Evolutionary conservation across 2,113 vertebrate genomes (phyloP).

Genomic region (Delphinapterus leucas): DNA sequence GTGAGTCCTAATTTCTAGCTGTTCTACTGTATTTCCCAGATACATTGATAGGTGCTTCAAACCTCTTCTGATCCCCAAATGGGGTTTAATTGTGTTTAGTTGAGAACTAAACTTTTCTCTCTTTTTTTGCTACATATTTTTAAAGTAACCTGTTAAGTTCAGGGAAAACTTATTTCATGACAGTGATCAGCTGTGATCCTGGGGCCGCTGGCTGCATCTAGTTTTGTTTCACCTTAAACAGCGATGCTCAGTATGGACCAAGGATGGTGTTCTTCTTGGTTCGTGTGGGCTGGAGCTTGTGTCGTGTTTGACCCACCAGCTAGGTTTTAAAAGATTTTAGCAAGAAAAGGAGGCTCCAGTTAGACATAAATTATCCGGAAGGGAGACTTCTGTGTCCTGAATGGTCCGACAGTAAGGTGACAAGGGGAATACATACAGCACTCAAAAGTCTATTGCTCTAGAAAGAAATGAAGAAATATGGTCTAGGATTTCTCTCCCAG

Average conservation of each 20-base stretch:
- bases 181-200: background rate
- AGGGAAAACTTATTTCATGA: background rate
- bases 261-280: background rate
- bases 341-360: background rate
- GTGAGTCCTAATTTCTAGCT: background rate
- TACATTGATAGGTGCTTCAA: background rate
- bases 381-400: background rate
- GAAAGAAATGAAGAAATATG: background rate
- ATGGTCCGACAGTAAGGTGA: fast-evolving
- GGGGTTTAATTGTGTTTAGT: too few species aligned
- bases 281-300: too few species aligned
- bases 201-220: background rate
- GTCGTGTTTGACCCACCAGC: background rate
- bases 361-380: background rate
- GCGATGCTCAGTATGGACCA: background rate
- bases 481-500: background rate
- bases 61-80: too few species aligned
- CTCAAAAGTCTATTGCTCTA: background rate
- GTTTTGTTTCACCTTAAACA: background rate
- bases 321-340: background rate
- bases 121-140: background rate
- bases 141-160: background rate
- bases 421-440: fast-evolving
- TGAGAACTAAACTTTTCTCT: background rate
- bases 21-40: background rate